A percentile compares a stretch with the other conserved stretches of the same genome.
These are phyloP conservation scores for Hypotaenidia okinawae DNA, from an alignment of 2,797 vertebrate genomes.

Conservation along the genomic window DNA sequence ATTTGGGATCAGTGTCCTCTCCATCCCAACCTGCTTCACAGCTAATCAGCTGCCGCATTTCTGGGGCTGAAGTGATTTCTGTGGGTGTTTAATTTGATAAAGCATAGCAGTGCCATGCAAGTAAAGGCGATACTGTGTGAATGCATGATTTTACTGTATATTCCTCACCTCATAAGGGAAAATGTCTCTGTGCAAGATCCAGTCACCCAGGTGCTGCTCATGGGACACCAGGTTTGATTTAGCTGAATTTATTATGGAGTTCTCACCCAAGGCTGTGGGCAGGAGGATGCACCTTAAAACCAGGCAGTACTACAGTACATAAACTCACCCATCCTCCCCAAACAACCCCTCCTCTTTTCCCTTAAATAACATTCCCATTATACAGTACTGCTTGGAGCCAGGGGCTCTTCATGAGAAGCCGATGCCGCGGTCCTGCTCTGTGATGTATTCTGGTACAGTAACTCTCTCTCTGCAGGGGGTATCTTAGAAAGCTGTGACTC, in stretches of 20 bases:
- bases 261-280: background rate
- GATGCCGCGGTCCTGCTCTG: background rate
- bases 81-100: background rate
- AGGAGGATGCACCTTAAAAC: background rate
- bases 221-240: background rate
- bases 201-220: background rate
- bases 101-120: accelerated
- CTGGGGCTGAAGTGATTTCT: background rate
- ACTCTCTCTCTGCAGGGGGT: conserved; percentile 1
- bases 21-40: background rate
- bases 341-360: background rate
- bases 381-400: background rate
- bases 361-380: background rate
- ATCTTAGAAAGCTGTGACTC: background rate
- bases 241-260: background rate
- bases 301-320: background rate
- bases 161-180: background rate
- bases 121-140: background rate
- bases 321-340: background rate
- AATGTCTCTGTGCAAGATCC: accelerated
- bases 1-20: background rate
- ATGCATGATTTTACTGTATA: background rate
- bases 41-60: background rate
- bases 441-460: background rate
- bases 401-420: background rate